These are phyloP conservation scores for Drosophila putrida DNA, from an alignment of 2,888 invertebrate species.

Conservation along the genomic window DNA sequence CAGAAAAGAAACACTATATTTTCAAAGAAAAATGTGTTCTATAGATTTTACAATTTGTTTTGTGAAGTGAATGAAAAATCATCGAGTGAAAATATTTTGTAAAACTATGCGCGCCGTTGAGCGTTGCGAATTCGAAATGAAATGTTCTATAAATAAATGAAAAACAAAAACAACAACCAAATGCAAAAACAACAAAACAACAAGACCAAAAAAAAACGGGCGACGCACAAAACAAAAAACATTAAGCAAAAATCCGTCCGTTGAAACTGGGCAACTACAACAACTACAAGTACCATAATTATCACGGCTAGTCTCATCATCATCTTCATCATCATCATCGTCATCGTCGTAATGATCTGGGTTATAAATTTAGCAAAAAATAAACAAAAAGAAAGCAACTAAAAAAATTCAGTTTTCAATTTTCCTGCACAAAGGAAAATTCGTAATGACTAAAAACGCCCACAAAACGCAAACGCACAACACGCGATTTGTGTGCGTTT, in stretches of 20 bases:
- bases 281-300: conserved; percentile 19
- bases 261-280: conserved; percentile 45
- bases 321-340: conserved; percentile 45
- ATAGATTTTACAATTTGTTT: conserved; percentile 23
- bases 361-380: conserved; percentile 70
- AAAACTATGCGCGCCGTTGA: conserved; percentile 66
- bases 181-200: conserved; percentile 48
- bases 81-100: conserved; percentile 50
- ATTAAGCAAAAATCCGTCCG: conserved; percentile 15
- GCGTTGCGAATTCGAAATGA: conserved; percentile 76
- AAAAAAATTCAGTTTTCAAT: conserved; percentile 12
- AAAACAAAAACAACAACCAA: conserved; percentile 60
- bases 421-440: conserved; percentile 18
- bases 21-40: conserved; percentile 2
- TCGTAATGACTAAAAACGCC: conserved; percentile 32
- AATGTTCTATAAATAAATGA: conserved; percentile 73
- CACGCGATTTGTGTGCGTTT: conserved; percentile 35
- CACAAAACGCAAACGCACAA: conserved; percentile 41
- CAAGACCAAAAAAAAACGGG: conserved; percentile 46
- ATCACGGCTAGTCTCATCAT: conserved; percentile 15
- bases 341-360: conserved; percentile 51
- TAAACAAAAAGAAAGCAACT: conserved; percentile 25
- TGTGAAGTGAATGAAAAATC: conserved; percentile 57
- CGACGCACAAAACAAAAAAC: conserved; percentile 39
- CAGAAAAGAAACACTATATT: conserved; percentile 1